A percentile compares a stretch with the other conserved stretches of the same genome.
Conservation (phyloP, 2,888 invertebrate species). For the Drosophila silvestris region DNA sequence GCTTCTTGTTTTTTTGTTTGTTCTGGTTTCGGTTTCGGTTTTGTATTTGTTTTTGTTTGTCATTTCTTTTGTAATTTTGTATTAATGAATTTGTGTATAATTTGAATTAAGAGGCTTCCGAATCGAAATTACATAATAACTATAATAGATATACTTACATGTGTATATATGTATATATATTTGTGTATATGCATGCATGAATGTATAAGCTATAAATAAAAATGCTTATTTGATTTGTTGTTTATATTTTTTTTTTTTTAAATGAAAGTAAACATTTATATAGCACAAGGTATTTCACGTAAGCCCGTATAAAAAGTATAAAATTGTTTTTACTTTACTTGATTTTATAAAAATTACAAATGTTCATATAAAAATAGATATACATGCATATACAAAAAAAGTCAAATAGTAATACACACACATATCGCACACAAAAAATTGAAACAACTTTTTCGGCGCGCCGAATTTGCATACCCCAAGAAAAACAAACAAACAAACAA, state of each 20-base stretch:
- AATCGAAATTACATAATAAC: slow-evolving; percentile 27
- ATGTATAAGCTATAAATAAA: slow-evolving; percentile 48
- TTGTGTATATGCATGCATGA: slow-evolving; percentile 17
- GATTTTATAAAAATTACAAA: slow-evolving; percentile 74
- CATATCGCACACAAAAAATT: slow-evolving; percentile 25
- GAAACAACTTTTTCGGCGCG: slow-evolving; percentile 18
- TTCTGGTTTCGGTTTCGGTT: not conserved
- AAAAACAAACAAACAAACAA: not conserved
- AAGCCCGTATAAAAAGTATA: slow-evolving; percentile 80
- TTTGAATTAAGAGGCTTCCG: slow-evolving; percentile 2
- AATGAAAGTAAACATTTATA: slow-evolving; percentile 72
- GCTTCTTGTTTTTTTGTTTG: not conserved
- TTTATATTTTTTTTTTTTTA: slow-evolving; percentile 27
- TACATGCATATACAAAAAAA: slow-evolving; percentile 70
- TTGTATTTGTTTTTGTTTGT: not conserved
- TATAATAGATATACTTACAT: slow-evolving; percentile 8
- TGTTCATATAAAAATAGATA: slow-evolving; percentile 77
- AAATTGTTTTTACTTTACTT: slow-evolving; percentile 63
- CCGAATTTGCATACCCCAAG: slow-evolving; percentile 44
- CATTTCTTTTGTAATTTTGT: not conserved
- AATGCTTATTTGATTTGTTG: slow-evolving; percentile 56
- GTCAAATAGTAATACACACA: slow-evolving; percentile 64
- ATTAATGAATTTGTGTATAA: not conserved
- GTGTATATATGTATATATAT: slow-evolving; percentile 4
- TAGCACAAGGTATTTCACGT: slow-evolving; percentile 71